Evolutionary conservation across 2,113 vertebrate species (phyloP).

Genomic region (Ifrita kowaldi): DNA sequence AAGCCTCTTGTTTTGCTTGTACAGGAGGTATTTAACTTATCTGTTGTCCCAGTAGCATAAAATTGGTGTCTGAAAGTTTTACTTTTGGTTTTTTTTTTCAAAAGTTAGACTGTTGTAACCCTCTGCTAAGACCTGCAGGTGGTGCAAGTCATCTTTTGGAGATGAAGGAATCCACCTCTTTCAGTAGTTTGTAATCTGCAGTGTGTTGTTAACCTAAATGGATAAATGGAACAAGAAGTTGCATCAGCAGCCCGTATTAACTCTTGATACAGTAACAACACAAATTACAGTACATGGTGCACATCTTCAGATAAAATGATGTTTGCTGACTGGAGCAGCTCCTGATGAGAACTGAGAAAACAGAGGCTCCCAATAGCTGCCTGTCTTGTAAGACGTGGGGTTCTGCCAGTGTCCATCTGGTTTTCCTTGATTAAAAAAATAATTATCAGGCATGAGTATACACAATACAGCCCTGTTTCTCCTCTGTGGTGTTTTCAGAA

Average conservation of each 20-base stretch:
- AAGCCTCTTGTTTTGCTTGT: neutral
- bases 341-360: neutral
- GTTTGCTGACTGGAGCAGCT: neutral
- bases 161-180: neutral
- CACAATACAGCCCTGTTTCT: neutral
- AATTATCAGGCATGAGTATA: neutral
- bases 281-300: neutral
- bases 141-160: conserved; percentile 39
- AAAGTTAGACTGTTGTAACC: neutral
- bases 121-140: conserved; percentile 5
- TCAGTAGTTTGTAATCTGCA: neutral
- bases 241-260: neutral
- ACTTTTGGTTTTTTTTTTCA: neutral
- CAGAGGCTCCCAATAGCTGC: neutral
- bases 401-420: neutral
- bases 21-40: neutral
- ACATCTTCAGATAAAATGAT: neutral
- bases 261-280: neutral
- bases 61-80: neutral
- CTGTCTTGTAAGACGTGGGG: neutral
- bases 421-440: neutral
- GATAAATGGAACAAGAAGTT: neutral
- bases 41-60: neutral
- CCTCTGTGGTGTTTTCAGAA: neutral
- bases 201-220: neutral